Conservation (phyloP, 2,797 vertebrate species). For the Aplochiton taeniatus region DNA sequence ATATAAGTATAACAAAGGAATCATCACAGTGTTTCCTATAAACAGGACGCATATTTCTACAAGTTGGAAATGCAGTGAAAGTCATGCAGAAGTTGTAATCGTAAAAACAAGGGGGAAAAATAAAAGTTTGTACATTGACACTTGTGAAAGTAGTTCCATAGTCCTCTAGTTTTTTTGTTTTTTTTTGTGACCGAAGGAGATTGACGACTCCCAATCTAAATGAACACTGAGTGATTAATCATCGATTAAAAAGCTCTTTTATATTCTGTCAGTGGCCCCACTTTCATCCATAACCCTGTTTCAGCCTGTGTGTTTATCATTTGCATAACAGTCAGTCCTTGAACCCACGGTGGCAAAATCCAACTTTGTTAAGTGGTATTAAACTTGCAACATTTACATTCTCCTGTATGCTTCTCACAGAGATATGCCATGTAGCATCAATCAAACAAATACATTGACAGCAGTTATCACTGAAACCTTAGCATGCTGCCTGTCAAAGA, state of each 20-base stretch:
- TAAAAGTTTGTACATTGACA: too few species aligned
- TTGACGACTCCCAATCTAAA: slow-evolving; percentile 19
- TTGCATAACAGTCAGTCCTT: slow-evolving; percentile 23
- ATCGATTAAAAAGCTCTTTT: slow-evolving; percentile 66
- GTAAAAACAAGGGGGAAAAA: too few species aligned
- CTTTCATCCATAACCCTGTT: slow-evolving; percentile 55
- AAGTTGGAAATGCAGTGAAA: too few species aligned
- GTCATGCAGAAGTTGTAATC: too few species aligned
- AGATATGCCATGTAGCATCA: slow-evolving; percentile 40
- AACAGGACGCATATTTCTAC: too few species aligned
- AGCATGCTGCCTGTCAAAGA: slow-evolving; percentile 21
- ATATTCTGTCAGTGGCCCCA: slow-evolving; percentile 58
- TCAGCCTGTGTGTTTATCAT: slow-evolving; percentile 49
- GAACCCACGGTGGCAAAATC: slow-evolving; percentile 17
- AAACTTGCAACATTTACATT: slow-evolving; percentile 28
- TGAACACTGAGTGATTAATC: slow-evolving; percentile 62
- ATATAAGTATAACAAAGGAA: too few species aligned
- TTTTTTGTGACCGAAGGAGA: too few species aligned
- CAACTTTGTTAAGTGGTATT: slow-evolving; percentile 25
- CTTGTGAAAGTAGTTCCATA: too few species aligned
- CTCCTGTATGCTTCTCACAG: slow-evolving; percentile 18
- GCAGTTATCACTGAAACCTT: slow-evolving; percentile 30
- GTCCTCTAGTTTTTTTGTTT: too few species aligned
- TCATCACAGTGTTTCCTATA: too few species aligned
- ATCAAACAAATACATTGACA: slow-evolving; percentile 43